Conservation (phyloP, 2,113 vertebrate species). For the Muntiacus reevesi region DNA sequence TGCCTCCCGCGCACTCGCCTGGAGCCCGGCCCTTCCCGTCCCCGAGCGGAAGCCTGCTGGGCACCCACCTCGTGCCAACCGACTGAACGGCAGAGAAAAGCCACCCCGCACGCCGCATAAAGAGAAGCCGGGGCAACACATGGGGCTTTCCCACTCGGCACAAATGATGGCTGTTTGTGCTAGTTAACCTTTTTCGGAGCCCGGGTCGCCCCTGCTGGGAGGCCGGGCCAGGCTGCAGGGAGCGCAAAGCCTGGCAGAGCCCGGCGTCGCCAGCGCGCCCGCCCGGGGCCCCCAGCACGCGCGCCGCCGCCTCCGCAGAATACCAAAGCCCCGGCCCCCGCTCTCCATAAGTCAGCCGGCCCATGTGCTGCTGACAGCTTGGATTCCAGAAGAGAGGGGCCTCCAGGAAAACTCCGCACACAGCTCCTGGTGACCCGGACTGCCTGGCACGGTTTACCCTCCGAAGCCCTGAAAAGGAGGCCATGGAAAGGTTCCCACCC, state of each 20-base stretch:
- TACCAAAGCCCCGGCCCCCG: neutral
- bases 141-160: constrained; percentile 97
- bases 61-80: constrained; percentile 81
- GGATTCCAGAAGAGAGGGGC: constrained; percentile 34
- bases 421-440: neutral
- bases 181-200: constrained; percentile 90
- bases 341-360: constrained; percentile 46
- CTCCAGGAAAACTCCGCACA: neutral
- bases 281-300: constrained; percentile 60
- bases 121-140: constrained; percentile 88
- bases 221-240: constrained; percentile 80
- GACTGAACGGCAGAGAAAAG: constrained; percentile 73
- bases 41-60: constrained; percentile 76
- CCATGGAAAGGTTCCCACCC: neutral
- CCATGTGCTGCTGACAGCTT: constrained; percentile 70
- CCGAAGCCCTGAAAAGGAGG: neutral
- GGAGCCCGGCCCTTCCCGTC: constrained; percentile 56
- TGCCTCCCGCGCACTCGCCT: neutral
- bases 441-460: neutral
- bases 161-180: constrained; percentile 93
- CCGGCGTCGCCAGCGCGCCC: constrained; percentile 72
- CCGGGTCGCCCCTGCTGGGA: constrained; percentile 88
- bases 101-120: constrained; percentile 70
- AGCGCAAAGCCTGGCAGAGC: constrained; percentile 82
- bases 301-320: constrained; percentile 50